Conservation (phyloP, 2,797 vertebrate genomes). For the Rhadinocentrus ornatus region DNA sequence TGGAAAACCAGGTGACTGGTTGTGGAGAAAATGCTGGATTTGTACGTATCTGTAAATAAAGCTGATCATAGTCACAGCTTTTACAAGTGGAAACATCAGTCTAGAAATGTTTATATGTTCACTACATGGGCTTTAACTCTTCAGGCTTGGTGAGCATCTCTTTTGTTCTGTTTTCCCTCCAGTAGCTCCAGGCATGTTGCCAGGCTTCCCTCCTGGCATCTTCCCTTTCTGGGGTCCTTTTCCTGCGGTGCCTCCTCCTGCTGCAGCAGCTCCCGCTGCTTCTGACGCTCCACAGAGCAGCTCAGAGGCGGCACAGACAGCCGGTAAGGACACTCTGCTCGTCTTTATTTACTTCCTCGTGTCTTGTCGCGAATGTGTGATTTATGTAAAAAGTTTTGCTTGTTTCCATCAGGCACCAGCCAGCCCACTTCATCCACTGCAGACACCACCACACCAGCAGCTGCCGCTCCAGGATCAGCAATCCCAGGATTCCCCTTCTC, state of each 20-base stretch:
- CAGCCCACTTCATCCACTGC: constrained; percentile 69
- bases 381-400: not conserved
- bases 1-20: too few species aligned
- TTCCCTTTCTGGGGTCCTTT: constrained; percentile 96
- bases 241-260: constrained; percentile 83
- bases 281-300: constrained; percentile 63
- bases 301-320: constrained; percentile 61
- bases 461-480: constrained; percentile 69
- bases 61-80: too few species aligned
- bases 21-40: too few species aligned
- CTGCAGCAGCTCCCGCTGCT: constrained; percentile 62
- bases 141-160: not conserved
- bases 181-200: constrained; percentile 92
- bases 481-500: constrained; percentile 88
- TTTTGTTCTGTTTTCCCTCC: constrained; percentile 16
- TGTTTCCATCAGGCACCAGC: constrained; percentile 62
- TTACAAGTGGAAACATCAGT: too few species aligned
- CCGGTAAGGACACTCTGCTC: constrained; percentile 69
- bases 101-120: too few species aligned
- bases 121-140: not conserved
- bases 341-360: not conserved
- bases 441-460: constrained; percentile 55
- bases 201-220: constrained; percentile 92
- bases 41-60: too few species aligned
- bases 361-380: not conserved